phyloP scores from a whole-genome alignment of 2,797 vertebrate genomes.

The Malurus splendens region DNA sequence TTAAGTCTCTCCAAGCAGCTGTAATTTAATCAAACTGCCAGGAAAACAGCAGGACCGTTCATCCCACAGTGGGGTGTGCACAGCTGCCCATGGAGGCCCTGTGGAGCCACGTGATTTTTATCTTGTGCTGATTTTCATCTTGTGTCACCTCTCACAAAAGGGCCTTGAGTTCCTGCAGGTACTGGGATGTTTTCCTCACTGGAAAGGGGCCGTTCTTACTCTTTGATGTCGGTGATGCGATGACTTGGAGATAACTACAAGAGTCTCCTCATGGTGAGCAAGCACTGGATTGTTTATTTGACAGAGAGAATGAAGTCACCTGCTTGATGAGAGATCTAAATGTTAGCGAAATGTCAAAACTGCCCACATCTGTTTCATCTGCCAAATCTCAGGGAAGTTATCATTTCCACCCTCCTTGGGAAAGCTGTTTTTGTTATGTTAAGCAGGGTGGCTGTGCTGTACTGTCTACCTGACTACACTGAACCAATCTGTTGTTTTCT shows the following conservation, averaged over 20 bases:
- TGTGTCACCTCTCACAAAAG: background rate
- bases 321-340: constrained; percentile 24
- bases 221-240: background rate
- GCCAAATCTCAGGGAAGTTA: constrained; percentile 21
- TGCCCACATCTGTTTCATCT: constrained; percentile 24
- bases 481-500: background rate
- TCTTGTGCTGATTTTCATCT: background rate
- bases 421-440: constrained; percentile 4
- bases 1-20: background rate
- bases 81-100: background rate
- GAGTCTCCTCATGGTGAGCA: background rate
- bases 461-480: background rate
- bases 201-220: background rate
- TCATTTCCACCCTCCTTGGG: background rate
- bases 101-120: rapidly evolving
- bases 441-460: background rate
- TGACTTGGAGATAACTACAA: background rate
- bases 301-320: constrained; percentile 27
- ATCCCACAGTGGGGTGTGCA: rapidly evolving
- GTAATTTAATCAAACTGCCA: background rate
- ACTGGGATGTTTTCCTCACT: background rate
- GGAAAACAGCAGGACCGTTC: background rate
- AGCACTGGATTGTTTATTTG: constrained; percentile 11
- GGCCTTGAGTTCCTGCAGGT: background rate
- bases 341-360: constrained; percentile 22